phyloP scores from a whole-genome alignment of 2,113 vertebrate species.

The Murina feae region DNA sequence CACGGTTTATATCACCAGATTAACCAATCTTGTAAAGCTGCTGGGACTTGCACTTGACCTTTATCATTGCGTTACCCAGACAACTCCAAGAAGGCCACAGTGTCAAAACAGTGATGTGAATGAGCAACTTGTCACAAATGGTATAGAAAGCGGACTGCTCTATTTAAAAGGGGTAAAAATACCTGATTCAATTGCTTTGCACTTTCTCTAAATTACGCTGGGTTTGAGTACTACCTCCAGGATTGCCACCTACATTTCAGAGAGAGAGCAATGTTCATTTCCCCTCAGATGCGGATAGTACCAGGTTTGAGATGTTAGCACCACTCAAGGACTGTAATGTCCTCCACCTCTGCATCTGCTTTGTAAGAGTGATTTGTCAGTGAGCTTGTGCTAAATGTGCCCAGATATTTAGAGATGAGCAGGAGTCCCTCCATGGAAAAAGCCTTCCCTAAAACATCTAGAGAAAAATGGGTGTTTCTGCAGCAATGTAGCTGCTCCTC shows the following conservation, averaged over 20 bases:
- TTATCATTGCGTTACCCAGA: background rate
- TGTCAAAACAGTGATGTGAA: background rate
- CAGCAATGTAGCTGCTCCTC: background rate
- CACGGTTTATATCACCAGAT: background rate
- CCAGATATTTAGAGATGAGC: background rate
- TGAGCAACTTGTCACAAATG: background rate
- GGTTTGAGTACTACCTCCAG: background rate
- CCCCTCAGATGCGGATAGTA: background rate
- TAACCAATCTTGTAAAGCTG: background rate
- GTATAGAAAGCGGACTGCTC: background rate
- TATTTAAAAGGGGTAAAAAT: background rate
- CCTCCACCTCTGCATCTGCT: background rate
- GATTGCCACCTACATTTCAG: background rate
- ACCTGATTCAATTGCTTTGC: background rate
- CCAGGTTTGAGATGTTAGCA: background rate
- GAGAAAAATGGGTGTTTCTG: background rate
- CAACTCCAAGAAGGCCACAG: background rate
- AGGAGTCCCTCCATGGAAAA: background rate
- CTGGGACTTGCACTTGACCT: background rate
- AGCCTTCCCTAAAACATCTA: background rate
- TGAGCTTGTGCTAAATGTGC: background rate
- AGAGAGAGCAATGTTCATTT: background rate
- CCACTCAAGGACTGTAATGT: background rate
- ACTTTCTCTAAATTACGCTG: background rate
- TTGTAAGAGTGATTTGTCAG: background rate